These are phyloP conservation scores for Coptodon bakossiorum DNA, from an alignment of 2,113 vertebrate species.

Conservation along the genomic window DNA sequence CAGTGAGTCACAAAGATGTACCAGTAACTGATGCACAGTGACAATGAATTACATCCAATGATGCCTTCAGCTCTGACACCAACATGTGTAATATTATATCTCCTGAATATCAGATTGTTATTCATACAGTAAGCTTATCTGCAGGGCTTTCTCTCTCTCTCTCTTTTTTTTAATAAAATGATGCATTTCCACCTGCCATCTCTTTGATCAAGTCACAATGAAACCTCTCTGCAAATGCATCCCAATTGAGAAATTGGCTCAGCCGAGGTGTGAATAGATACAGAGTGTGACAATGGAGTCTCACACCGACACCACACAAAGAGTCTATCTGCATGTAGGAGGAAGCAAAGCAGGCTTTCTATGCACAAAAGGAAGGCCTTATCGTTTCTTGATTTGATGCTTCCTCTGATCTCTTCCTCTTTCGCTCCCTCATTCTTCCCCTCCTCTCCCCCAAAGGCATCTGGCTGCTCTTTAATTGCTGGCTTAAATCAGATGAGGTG, in stretches of 20 bases:
- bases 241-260: not conserved
- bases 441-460: not conserved
- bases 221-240: not conserved
- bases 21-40: not conserved
- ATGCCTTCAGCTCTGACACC: not conserved
- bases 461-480: conserved; percentile 14
- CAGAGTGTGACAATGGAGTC: not conserved
- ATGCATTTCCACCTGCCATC: not conserved
- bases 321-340: not conserved
- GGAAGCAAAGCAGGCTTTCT: not conserved
- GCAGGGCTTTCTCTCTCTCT: not conserved
- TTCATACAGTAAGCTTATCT: not conserved
- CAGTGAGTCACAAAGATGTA: not conserved
- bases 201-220: conserved; percentile 20
- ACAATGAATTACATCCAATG: not conserved
- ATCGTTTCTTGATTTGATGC: not conserved
- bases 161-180: not conserved
- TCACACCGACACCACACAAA: not conserved
- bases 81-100: not conserved
- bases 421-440: not conserved
- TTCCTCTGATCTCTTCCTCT: not conserved
- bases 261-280: not conserved
- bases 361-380: not conserved
- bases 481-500: conserved; percentile 25
- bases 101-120: not conserved